These are phyloP conservation scores for Drosophila azteca DNA, from an alignment of 1,140 invertebrate species.

Conservation along the genomic window DNA sequence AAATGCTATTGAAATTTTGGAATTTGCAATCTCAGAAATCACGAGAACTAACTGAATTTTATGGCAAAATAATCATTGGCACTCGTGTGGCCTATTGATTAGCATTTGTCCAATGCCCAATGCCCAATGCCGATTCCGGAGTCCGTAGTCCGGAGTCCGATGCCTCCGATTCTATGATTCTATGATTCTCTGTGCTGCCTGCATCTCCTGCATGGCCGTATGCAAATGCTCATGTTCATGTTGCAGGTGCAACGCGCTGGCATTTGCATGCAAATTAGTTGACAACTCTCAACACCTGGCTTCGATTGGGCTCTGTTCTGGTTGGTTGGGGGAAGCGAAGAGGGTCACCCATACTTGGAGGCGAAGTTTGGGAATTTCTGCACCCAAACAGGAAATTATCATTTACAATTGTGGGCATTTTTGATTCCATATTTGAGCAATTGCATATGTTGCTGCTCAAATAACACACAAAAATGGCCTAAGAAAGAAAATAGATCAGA, in stretches of 20 bases:
- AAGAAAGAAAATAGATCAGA: no score
- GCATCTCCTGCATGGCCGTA: constrained; percentile 42
- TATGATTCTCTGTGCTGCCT: constrained; percentile 12
- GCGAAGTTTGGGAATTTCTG: no score
- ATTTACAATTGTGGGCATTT: no score
- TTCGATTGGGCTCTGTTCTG: constrained; percentile 28
- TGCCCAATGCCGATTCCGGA: not conserved
- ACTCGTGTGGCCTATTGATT: constrained; percentile 79
- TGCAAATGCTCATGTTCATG: constrained; percentile 67
- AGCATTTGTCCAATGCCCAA: constrained; percentile 52
- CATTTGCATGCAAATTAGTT: constrained; percentile 81
- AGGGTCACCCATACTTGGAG: no score
- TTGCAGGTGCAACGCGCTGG: constrained; percentile 74
- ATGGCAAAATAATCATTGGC: constrained; percentile 81
- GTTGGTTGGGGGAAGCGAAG: no score
- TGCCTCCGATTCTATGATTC: constrained; percentile 1
- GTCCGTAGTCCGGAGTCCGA: not conserved
- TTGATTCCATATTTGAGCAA: no score
- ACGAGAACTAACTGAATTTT: constrained; percentile 74
- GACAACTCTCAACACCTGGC: constrained; percentile 49
- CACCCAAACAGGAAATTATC: no score
- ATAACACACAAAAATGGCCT: no score
- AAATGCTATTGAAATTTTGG: constrained; percentile 71
- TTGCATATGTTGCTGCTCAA: no score
- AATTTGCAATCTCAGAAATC: constrained; percentile 49